Base-by-base conservation (phyloP, 2,888 invertebrate genomes). In the Nemoura dubitans region DNA sequence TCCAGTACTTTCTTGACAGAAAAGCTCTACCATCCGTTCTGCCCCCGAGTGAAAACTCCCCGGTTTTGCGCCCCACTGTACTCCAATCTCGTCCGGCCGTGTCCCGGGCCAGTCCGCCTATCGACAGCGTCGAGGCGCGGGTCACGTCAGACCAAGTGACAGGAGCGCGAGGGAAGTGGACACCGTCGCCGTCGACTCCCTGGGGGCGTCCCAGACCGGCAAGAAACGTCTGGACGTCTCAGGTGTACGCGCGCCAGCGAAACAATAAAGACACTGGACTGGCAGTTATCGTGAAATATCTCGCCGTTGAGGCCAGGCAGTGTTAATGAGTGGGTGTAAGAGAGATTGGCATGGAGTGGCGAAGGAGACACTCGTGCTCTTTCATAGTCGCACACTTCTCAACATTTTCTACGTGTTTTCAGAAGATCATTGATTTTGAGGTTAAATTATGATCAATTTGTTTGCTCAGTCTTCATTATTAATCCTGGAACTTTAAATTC, bases 191-290 rank as follows among this genome's bases (percentile, higher is more conserved):
- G 10, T 26, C 28, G 36, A 36, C 10, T 78, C 27, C 26, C 78
- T 59, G 36, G 80, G 85, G 82, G 25, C 87, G 85, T 85, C 83
- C 87, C 81, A 59, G 83, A 76, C 76, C 76, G 86, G 27, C 43
- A 42, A 82, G n/a, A 16, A 59, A 29, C 28, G 82, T 3, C n/a
- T 30, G 42, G 43, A 26, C 21, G 43, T 36, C 5, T 21, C 10
- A 26, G 14, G 25, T n/a, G 59, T n/a, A 5, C 25, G 36, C 6
- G 28, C 28, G 42, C 42, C 26, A 27, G 7, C 80, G 36, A 86
- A 82, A 86, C 86, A 86, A 86, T 86, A 86, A 86, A 86, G 86
- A 86, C 86, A 14, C 59, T 83, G 59, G 86, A 83, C 82, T 86
- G 86, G 83, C 86, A 86, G 86, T 27, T 80, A 82, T 59, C 76